These are phyloP conservation scores for Cirrhinus molitorella DNA, from an alignment of 2,797 vertebrate species.

Conservation along the genomic window DNA sequence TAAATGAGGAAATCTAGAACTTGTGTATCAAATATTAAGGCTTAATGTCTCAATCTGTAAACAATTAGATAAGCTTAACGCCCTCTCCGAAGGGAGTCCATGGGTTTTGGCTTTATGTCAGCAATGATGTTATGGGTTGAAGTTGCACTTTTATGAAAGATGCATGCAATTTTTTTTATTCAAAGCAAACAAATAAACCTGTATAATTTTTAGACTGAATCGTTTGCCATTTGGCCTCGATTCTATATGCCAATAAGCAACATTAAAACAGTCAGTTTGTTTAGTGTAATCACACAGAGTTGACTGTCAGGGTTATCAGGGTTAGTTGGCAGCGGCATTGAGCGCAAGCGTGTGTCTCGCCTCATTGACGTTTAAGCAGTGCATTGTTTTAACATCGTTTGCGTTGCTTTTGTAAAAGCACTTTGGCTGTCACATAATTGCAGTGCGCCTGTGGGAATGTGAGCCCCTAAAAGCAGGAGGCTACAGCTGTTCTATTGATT, in stretches of 20 bases:
- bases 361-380: slow-evolving; percentile 38
- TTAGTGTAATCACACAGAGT: slow-evolving; percentile 30
- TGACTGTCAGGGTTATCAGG: slow-evolving; percentile 33
- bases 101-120: neutral
- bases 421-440: slow-evolving; percentile 72
- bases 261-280: neutral
- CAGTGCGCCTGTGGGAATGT: slow-evolving; percentile 58
- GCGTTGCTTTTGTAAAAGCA: slow-evolving; percentile 64
- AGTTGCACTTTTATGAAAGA: neutral
- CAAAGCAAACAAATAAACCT: neutral
- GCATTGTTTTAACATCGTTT: slow-evolving; percentile 42
- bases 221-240: neutral
- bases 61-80: neutral
- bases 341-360: slow-evolving; percentile 17
- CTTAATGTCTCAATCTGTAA: slow-evolving; percentile 6
- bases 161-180: too few species aligned
- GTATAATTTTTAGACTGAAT: neutral
- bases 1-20: neutral
- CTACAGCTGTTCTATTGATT: slow-evolving; percentile 79
- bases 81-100: neutral
- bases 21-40: slow-evolving; percentile 20
- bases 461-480: slow-evolving; percentile 64
- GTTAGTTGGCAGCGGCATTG: slow-evolving; percentile 30
- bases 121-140: neutral
- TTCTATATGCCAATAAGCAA: neutral